Evolutionary conservation across 2,113 vertebrate species (phyloP).

Genomic region (Pollachius pollachius): DNA sequence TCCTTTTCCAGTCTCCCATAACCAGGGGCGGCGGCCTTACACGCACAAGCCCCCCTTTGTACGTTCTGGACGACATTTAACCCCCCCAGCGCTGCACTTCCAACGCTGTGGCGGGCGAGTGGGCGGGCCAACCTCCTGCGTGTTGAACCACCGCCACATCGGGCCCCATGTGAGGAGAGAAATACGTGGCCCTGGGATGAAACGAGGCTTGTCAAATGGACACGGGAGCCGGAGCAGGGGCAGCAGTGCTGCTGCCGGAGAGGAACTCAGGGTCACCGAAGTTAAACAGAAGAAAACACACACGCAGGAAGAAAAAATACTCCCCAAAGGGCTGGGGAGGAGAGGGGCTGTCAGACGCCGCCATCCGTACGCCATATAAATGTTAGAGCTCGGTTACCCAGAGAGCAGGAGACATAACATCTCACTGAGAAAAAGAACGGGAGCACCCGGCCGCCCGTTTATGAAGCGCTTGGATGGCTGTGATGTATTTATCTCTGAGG

Average conservation of each 20-base stretch:
- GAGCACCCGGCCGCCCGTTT: conserved; percentile 22
- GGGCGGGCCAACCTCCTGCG: conserved; percentile 53
- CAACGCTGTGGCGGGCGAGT: conserved; percentile 30
- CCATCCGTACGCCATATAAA: conserved; percentile 38
- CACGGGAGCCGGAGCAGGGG: conserved; percentile 60
- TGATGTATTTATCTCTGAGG: conserved; percentile 36
- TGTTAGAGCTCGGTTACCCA: conserved; percentile 57
- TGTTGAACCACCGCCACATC: conserved; percentile 49
- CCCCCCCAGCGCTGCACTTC: conserved; percentile 62
- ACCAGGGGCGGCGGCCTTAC: conserved; percentile 58
- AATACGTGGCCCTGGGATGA: conserved; percentile 63
- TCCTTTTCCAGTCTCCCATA: conserved; percentile 66
- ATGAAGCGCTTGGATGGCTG: conserved; percentile 33
- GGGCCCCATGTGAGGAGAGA: conserved; percentile 57
- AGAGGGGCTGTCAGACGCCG: conserved; percentile 47
- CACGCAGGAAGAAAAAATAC: too few relatives aligned
- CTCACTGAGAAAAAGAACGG: background rate
- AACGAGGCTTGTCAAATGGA: conserved; percentile 71
- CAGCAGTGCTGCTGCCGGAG: conserved; percentile 27
- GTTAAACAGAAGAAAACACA: conserved; percentile 39
- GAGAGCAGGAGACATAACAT: conserved; percentile 54
- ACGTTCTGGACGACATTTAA: conserved; percentile 68
- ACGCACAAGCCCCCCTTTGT: conserved; percentile 67
- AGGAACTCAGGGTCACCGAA: conserved; percentile 53
- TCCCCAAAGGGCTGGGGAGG: background rate